Evolutionary conservation across 2,797 vertebrate species (phyloP), one percentile per base, ranked within the genome.

Genomic region (Martes flavigula): DNA sequence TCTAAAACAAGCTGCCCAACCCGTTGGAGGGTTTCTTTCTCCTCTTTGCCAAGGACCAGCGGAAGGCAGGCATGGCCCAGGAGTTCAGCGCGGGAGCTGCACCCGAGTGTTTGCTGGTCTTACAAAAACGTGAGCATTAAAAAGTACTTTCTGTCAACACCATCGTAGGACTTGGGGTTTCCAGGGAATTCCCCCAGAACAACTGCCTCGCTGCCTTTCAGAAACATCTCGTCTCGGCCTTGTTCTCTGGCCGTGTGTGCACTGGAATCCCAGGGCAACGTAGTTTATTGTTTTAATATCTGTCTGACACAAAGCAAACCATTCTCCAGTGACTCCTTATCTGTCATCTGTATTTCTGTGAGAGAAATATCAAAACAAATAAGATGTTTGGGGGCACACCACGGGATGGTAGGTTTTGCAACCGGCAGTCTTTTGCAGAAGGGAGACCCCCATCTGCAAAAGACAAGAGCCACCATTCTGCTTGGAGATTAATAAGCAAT

Each of bases 211-310:
- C 96, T 46, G 97, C 97, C 98, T 98, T 98, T 98, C 98, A 96
- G 96, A 98, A 98, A 68, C 98, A 97, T 98, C 98, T 98, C 98
- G 96, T 98, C 98, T 98, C 95, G 30, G 98, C 97, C 98, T 98
- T 97, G 98, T 98, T 99, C 98, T 96, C 98, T 82, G 97, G 97
- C 98, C 96, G 83, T 96, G 97, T 79, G 40, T 82, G 95, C 95
- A 54, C 96, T 40, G 91, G 98, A 98, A 98, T 99, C 99, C 98
- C 99, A 98, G 97, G 98, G 97, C 98, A 98, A 96, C 83, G 56
- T 98, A 97, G 98, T 99, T 99, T 99, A 99, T 99, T 98, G 98
- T 99, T 99, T 99, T 99, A 99, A 99, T 99, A 99, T 98, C 98
- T 98, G 98, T 97, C 98, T 98, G 98, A 99, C 97, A 98, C 98